These are phyloP conservation scores for Toxostoma redivivum DNA, from an alignment of 2,113 vertebrate genomes.

Conservation along the genomic window DNA sequence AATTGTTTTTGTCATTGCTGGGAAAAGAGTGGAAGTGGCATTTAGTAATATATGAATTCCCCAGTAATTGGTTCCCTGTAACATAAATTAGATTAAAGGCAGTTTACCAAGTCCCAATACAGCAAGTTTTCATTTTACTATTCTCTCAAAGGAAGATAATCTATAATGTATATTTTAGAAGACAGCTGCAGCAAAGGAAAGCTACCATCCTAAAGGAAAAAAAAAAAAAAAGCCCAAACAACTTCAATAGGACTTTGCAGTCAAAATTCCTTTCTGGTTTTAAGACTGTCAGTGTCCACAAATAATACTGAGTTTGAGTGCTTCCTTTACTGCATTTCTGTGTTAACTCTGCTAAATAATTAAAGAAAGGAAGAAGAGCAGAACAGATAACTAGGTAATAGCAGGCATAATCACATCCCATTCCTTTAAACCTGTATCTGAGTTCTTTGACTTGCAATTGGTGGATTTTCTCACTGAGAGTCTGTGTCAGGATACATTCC, in stretches of 20 bases:
- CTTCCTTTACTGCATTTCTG: neutral
- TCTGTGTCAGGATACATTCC: neutral
- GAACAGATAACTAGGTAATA: neutral
- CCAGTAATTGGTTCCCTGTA: neutral
- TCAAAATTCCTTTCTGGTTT: neutral
- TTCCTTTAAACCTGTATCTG: neutral
- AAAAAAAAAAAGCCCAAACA: neutral
- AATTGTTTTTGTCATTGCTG: constrained; percentile 16
- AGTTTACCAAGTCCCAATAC: neutral
- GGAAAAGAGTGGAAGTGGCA: neutral
- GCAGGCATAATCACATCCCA: neutral
- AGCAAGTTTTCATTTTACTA: neutral
- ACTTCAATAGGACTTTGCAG: neutral
- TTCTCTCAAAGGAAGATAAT: neutral
- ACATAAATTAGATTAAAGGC: neutral
- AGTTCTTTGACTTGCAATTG: neutral
- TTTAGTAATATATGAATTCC: neutral
- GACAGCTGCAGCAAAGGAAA: neutral
- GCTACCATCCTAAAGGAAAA: neutral
- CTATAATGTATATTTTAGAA: neutral
- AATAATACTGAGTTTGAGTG: neutral
- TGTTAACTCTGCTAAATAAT: neutral
- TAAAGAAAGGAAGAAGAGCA: neutral
- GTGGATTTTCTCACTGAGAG: neutral
- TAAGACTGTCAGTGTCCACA: neutral